Conservation (phyloP, 2,113 vertebrate genomes). For the Corvus cornix region DNA sequence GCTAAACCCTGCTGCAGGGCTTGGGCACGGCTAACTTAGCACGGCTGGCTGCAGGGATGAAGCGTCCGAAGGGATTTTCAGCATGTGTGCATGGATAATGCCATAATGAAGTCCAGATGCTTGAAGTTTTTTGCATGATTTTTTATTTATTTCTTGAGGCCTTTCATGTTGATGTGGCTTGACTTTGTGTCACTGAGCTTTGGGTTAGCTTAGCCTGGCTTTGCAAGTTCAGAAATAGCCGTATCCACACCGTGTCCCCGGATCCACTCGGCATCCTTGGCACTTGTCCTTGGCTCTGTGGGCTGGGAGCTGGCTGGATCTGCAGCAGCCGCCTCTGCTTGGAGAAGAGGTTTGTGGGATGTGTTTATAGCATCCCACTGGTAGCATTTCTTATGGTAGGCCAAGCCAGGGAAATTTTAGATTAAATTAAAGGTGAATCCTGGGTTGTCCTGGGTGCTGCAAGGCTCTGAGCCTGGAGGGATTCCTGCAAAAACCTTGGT, state of each 20-base stretch:
- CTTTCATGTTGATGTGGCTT: neutral
- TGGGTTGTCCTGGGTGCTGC: neutral
- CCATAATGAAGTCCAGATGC: neutral
- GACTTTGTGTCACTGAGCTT: neutral
- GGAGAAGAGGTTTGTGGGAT: neutral
- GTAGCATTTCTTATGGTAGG: neutral
- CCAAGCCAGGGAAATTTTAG: neutral
- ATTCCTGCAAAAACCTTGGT: neutral
- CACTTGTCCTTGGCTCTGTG: neutral
- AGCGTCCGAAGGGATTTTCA: neutral
- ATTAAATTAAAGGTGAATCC: neutral
- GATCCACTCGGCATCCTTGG: neutral
- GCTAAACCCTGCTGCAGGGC: neutral
- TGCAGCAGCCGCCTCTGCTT: neutral
- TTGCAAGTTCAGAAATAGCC: neutral
- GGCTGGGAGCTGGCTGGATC: neutral
- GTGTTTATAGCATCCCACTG: neutral
- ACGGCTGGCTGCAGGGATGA: neutral
- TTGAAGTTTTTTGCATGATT: neutral
- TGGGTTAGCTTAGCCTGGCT: neutral
- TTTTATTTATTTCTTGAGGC: neutral
- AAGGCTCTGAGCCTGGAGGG: rapidly evolving
- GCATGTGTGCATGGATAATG: neutral
- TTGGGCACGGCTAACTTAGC: neutral
- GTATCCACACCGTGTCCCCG: rapidly evolving